Percentiles rank a stretch among this genome's conserved stretches.
Evolutionary conservation across 2,113 vertebrate genomes (phyloP).

Genomic region (Argyrosomus japonicus): DNA sequence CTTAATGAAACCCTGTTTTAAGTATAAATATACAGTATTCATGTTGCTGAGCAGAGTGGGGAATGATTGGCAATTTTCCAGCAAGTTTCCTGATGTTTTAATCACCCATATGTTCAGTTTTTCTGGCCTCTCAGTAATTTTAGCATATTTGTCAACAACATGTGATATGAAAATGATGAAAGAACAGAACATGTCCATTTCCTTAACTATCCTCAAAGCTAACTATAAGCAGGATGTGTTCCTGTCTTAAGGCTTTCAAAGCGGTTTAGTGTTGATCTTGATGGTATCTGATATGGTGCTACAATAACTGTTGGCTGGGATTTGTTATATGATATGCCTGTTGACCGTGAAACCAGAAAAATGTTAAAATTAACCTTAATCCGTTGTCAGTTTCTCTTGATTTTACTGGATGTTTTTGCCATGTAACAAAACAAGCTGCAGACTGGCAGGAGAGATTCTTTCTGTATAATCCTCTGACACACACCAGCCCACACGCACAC

Average conservation of each 20-base stretch:
- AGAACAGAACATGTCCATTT: neutral
- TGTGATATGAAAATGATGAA: neutral
- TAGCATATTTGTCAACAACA: neutral
- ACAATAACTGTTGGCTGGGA: neutral
- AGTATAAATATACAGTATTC: neutral
- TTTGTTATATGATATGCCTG: constrained; percentile 7
- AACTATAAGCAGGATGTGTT: neutral
- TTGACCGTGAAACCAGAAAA: constrained; percentile 26
- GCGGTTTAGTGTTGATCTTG: constrained; percentile 13
- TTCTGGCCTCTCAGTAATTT: neutral
- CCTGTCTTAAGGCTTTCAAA: constrained; percentile 19
- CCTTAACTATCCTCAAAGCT: neutral
- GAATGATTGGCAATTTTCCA: neutral
- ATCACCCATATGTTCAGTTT: neutral
- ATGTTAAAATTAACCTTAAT: constrained; percentile 41
- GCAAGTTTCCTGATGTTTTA: neutral
- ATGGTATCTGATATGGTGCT: constrained; percentile 11
- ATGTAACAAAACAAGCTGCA: constrained; percentile 24
- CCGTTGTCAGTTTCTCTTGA: constrained; percentile 20
- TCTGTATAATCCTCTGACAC: constrained; percentile 27
- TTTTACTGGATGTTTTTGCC: constrained; percentile 13
- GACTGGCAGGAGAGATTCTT: neutral
- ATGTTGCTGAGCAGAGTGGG: neutral
- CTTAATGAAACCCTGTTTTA: neutral
- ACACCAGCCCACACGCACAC: constrained; percentile 15